Evolutionary conservation across 2,113 vertebrate genomes (phyloP).

Genomic region (Cryptomyrus ogoouensis): DNA sequence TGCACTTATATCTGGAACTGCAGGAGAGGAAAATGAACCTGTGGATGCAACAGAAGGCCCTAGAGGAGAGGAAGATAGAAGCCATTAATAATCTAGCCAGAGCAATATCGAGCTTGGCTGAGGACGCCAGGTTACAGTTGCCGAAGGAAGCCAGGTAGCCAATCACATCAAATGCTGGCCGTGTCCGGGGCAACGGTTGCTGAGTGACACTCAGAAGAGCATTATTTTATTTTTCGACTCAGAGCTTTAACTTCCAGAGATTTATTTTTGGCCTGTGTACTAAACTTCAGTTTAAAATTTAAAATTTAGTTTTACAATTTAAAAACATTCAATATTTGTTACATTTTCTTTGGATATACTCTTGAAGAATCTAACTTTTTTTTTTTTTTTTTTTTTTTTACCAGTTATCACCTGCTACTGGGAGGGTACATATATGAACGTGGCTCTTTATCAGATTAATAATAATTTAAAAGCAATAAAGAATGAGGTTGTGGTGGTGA

Average conservation of each 20-base stretch:
- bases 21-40: constrained; percentile 69
- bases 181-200: not conserved
- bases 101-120: constrained; percentile 60
- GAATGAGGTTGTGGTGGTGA: not conserved
- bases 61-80: constrained; percentile 66
- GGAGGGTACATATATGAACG: not conserved
- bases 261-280: not conserved
- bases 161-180: not conserved
- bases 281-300: constrained; percentile 1
- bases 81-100: constrained; percentile 66
- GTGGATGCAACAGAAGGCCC: constrained; percentile 65
- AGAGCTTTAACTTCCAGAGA: not conserved
- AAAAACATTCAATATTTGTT: not conserved
- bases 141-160: constrained; percentile 36
- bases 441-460: not conserved
- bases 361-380: not conserved
- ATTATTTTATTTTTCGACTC: not conserved
- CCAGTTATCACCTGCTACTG: not conserved
- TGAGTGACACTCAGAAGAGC: not conserved
- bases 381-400: not conserved
- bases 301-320: not conserved
- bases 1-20: constrained; percentile 68
- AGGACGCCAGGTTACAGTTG: constrained; percentile 35
- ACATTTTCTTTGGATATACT: not conserved
- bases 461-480: not conserved